These are phyloP conservation scores for Euspilapteryx auroguttella DNA, from an alignment of 2,888 invertebrate species.

Conservation along the genomic window DNA sequence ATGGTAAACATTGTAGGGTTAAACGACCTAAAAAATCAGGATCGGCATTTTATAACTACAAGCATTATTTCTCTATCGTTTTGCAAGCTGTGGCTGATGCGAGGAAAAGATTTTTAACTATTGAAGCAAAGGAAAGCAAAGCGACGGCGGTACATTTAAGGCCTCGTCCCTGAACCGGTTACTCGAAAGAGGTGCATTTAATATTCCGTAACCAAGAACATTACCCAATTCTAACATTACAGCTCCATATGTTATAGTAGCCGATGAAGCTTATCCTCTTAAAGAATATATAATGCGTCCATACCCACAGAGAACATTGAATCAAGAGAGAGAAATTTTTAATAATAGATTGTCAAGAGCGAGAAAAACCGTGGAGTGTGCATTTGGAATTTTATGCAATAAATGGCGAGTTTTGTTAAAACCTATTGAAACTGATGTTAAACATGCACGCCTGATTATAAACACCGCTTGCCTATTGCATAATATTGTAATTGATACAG, in stretches of 20 bases:
- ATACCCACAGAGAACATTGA: not conserved
- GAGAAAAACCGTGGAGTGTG: slow-evolving; percentile 13
- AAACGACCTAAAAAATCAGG: not conserved
- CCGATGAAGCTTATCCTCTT: not conserved
- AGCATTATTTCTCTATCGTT: slow-evolving; percentile 1
- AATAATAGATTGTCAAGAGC: slow-evolving; percentile 10
- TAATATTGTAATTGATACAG: slow-evolving; percentile 12
- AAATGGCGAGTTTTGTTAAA: slow-evolving; percentile 10
- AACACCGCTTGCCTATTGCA: slow-evolving; percentile 12
- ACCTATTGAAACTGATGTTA: slow-evolving; percentile 11
- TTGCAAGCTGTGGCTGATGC: slow-evolving; percentile 2
- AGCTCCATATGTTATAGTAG: slow-evolving; percentile 13
- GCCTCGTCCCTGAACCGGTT: slow-evolving; percentile 9
- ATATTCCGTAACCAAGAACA: slow-evolving; percentile 10
- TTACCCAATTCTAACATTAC: slow-evolving; percentile 12
- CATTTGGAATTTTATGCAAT: slow-evolving; percentile 11
- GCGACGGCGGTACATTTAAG: not conserved
- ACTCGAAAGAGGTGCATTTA: slow-evolving; percentile 9
- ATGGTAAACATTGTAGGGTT: slow-evolving; percentile 3
- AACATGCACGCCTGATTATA: slow-evolving; percentile 11
- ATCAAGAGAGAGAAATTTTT: not conserved
- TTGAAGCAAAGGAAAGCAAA: not conserved
- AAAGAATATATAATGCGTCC: not conserved
- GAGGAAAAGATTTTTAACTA: not conserved
- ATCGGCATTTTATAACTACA: slow-evolving; percentile 1